Evolutionary conservation across 1,140 invertebrate genomes (phyloP).

Genomic region (Tribolium madens): DNA sequence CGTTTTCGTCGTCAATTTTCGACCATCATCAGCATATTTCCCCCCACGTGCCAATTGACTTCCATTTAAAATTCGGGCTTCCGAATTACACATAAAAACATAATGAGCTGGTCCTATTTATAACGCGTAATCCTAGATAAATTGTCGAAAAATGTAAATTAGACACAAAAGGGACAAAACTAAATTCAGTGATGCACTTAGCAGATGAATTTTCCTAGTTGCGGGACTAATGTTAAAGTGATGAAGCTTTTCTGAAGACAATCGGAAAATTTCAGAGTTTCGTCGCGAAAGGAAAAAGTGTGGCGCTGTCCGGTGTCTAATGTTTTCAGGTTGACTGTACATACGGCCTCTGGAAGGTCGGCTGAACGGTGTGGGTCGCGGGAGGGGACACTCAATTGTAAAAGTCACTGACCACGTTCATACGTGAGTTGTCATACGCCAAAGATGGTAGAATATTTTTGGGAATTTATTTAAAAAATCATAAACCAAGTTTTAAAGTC

Average conservation of each 20-base stretch:
- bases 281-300: neutral
- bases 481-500: too few species aligned
- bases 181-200: too few species aligned
- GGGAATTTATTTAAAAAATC: too few species aligned
- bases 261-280: too few species aligned
- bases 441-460: too few species aligned
- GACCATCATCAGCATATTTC: constrained; percentile 6
- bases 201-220: too few species aligned
- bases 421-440: neutral
- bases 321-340: constrained; percentile 44
- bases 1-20: neutral
- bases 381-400: constrained; percentile 41
- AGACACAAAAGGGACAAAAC: neutral
- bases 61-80: neutral
- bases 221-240: too few species aligned
- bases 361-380: constrained; percentile 36
- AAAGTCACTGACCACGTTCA: constrained; percentile 44
- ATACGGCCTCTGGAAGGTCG: constrained; percentile 44
- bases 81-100: constrained; percentile 5
- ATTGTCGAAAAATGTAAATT: constrained; percentile 6
- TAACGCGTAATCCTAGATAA: constrained; percentile 14
- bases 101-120: constrained; percentile 14
- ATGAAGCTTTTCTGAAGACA: too few species aligned
- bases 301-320: constrained; percentile 28
- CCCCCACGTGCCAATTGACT: constrained; percentile 20